phyloP scores from a whole-genome alignment of 2,113 vertebrate genomes.

The Corydoras sp. region DNA sequence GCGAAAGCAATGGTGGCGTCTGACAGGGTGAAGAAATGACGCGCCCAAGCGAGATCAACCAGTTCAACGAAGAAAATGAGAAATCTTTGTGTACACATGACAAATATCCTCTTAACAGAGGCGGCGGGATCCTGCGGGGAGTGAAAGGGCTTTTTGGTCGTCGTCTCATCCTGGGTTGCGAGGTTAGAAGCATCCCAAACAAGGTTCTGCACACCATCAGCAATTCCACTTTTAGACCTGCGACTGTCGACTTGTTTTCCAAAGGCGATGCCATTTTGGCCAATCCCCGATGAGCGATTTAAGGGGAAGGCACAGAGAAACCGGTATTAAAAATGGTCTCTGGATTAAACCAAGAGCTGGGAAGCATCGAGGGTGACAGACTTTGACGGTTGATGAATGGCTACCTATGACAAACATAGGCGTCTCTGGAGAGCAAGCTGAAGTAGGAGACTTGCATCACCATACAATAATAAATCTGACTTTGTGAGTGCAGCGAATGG shows the following conservation, averaged over 20 bases:
- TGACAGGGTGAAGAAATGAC: slow-evolving; percentile 1
- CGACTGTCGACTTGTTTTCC: slow-evolving; percentile 22
- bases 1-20: not conserved
- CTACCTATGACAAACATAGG: slow-evolving; percentile 35
- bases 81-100: slow-evolving; percentile 44
- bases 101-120: slow-evolving; percentile 44
- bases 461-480: slow-evolving; percentile 40
- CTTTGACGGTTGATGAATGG: slow-evolving; percentile 40
- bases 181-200: slow-evolving; percentile 28
- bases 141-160: slow-evolving; percentile 19
- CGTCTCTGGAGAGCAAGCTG: slow-evolving; percentile 33
- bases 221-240: slow-evolving; percentile 38
- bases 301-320: not conserved
- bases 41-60: slow-evolving; percentile 23
- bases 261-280: slow-evolving; percentile 30
- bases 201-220: slow-evolving; percentile 37
- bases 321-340: slow-evolving; percentile 38
- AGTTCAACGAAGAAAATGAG: slow-evolving; percentile 27
- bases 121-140: slow-evolving; percentile 29
- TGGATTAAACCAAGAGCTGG: slow-evolving; percentile 32
- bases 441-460: slow-evolving; percentile 34
- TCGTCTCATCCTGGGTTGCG: slow-evolving; percentile 28
- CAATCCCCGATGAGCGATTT: slow-evolving; percentile 37
- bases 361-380: slow-evolving; percentile 29
- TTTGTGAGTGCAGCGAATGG: slow-evolving; percentile 29